phyloP scores from a whole-genome alignment of 2,888 invertebrate species.

The Agrochola macilenta region DNA sequence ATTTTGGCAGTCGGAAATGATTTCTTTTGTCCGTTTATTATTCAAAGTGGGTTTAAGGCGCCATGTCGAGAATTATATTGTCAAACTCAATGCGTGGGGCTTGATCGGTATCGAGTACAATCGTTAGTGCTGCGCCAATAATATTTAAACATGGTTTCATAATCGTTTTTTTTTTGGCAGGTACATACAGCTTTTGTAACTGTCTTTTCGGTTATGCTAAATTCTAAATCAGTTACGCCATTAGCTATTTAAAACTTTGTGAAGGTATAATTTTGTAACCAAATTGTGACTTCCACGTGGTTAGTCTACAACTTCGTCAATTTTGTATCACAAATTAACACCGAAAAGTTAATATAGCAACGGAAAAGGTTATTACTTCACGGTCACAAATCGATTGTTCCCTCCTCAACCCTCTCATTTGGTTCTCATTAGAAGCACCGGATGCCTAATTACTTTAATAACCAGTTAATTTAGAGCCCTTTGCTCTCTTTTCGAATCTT shows the following conservation, averaged over 20 bases:
- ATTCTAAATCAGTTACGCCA: slow-evolving; percentile 16
- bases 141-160: slow-evolving; percentile 58
- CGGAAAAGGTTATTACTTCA: slow-evolving; percentile 87
- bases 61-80: slow-evolving; percentile 69
- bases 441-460: slow-evolving; percentile 87
- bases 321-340: slow-evolving; percentile 58
- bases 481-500: slow-evolving; percentile 73
- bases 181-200: slow-evolving; percentile 22
- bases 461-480: slow-evolving; percentile 80
- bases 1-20: slow-evolving; percentile 80
- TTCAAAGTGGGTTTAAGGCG: slow-evolving; percentile 71
- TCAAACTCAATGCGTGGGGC: slow-evolving; percentile 56
- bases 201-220: slow-evolving; percentile 16
- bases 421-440: slow-evolving; percentile 87
- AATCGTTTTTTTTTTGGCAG: slow-evolving; percentile 54
- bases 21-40: slow-evolving; percentile 74
- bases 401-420: slow-evolving; percentile 85
- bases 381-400: slow-evolving; percentile 88
- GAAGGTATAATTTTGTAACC: slow-evolving; percentile 3
- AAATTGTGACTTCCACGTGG: neutral
- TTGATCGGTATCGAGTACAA: slow-evolving; percentile 64
- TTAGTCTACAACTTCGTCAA: neutral
- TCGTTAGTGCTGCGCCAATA: slow-evolving; percentile 59
- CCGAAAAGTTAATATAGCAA: slow-evolving; percentile 69
- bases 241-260: neutral